Evolutionary conservation across 2,797 vertebrate genomes (phyloP).

Genomic region (Avahi laniger): DNA sequence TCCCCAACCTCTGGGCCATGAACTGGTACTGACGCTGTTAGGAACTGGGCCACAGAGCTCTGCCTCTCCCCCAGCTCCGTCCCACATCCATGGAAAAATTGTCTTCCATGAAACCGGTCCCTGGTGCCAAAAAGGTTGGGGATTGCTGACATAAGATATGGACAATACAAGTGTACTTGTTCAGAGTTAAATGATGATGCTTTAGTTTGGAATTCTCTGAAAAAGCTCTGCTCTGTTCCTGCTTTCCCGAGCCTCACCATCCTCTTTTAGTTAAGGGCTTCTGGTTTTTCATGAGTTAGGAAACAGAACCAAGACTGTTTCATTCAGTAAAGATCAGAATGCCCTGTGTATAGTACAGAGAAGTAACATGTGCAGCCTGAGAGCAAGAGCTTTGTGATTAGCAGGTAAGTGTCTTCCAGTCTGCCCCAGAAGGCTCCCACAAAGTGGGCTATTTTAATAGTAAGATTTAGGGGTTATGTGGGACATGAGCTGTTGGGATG

Average conservation of each 20-base stretch:
- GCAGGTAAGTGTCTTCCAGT: not conserved
- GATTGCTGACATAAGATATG: not conserved
- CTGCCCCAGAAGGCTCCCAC: not conserved
- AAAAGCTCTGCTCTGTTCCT: not conserved
- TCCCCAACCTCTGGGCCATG: too few relatives aligned
- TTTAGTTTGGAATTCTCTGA: constrained; percentile 5
- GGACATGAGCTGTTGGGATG: not conserved
- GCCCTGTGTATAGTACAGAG: not conserved
- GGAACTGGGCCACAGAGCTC: too few relatives aligned
- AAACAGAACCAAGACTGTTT: constrained; percentile 17
- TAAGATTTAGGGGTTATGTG: not conserved
- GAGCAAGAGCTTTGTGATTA: not conserved
- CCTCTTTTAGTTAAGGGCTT: not conserved
- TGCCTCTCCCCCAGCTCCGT: too few relatives aligned
- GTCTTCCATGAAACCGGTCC: too few relatives aligned
- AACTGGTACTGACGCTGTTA: too few relatives aligned
- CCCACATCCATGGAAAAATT: too few relatives aligned
- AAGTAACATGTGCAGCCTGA: not conserved
- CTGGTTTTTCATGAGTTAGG: constrained; percentile 2
- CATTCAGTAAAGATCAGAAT: not conserved
- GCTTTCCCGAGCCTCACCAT: not conserved
- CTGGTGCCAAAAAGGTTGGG: too few relatives aligned
- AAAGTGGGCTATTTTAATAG: not conserved
- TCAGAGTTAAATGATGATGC: not conserved
- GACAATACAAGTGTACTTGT: not conserved